Percentiles rank a stretch among this genome's conserved stretches.
phyloP scores from a whole-genome alignment of 1,140 invertebrate genomes.

The Archegozetes longisetosus region DNA sequence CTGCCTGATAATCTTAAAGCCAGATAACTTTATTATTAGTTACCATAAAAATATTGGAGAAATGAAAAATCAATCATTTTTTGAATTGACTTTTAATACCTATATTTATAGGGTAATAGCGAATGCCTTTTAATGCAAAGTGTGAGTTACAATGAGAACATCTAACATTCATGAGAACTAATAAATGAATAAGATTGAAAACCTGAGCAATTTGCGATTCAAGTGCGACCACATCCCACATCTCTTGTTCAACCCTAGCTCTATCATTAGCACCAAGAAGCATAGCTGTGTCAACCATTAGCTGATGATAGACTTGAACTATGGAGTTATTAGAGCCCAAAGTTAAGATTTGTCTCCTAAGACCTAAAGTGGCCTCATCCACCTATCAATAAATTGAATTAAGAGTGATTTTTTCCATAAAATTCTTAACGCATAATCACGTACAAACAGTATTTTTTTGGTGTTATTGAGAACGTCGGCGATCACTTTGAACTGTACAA shows the following conservation, averaged over 20 bases:
- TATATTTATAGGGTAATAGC: too few relatives aligned
- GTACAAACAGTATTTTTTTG: constrained; percentile 65
- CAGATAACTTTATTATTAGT: too few relatives aligned
- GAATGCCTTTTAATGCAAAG: too few relatives aligned
- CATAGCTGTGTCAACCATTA: constrained; percentile 55
- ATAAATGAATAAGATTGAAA: constrained; percentile 14
- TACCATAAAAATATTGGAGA: too few relatives aligned
- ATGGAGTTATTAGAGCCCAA: constrained; percentile 37
- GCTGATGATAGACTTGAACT: constrained; percentile 32
- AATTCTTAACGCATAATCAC: too few relatives aligned
- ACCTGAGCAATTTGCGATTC: constrained; percentile 62
- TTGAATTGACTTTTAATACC: too few relatives aligned
- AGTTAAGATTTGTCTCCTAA: constrained; percentile 57
- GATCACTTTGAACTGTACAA: constrained; percentile 76
- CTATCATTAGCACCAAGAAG: constrained; percentile 46
- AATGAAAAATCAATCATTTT: too few relatives aligned
- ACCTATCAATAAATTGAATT: constrained; percentile 39
- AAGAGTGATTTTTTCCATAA: too few relatives aligned
- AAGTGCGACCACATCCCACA: constrained; percentile 49
- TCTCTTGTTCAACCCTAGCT: constrained; percentile 33
- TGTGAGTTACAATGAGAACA: too few relatives aligned
- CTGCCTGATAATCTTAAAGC: too few relatives aligned
- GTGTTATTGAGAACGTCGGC: constrained; percentile 75
- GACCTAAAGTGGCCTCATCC: constrained; percentile 74
- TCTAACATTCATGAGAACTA: neutral